These are phyloP conservation scores for Plebejus argus DNA, from an alignment of 2,888 invertebrate species.

Conservation along the genomic window DNA sequence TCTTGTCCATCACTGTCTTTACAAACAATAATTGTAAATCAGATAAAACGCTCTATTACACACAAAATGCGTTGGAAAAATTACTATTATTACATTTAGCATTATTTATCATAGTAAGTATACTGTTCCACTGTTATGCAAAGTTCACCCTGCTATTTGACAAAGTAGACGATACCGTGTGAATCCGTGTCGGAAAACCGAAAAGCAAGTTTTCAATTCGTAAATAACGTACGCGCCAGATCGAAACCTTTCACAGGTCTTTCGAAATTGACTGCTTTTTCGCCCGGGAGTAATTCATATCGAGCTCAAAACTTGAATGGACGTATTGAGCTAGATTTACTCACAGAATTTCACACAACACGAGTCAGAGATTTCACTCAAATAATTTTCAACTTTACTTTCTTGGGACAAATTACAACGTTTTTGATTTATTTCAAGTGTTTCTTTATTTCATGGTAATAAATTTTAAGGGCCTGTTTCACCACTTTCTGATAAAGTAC, in stretches of 20 bases:
- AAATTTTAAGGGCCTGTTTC: no score
- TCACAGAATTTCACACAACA: background rate
- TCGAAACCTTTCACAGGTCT: constrained; percentile 16
- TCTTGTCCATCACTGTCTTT: no score
- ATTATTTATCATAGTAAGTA: no score
- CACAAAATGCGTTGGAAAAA: no score
- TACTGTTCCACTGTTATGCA: no score
- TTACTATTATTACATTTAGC: no score
- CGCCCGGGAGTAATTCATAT: constrained; percentile 9
- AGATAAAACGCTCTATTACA: no score
- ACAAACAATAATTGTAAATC: no score
- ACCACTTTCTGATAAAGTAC: no score
- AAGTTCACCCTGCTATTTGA: no score
- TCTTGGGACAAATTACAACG: background rate
- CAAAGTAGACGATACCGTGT: background rate
- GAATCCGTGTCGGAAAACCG: background rate
- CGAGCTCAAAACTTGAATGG: constrained; percentile 3
- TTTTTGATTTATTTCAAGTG: no score
- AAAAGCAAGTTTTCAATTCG: background rate
- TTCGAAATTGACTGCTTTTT: background rate
- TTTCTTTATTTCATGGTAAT: no score
- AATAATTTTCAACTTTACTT: background rate
- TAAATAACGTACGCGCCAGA: background rate
- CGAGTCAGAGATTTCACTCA: background rate
- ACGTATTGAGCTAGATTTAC: background rate